Conservation (phyloP, 2,113 vertebrate species). For the Lethenteron camtschaticum region DNA sequence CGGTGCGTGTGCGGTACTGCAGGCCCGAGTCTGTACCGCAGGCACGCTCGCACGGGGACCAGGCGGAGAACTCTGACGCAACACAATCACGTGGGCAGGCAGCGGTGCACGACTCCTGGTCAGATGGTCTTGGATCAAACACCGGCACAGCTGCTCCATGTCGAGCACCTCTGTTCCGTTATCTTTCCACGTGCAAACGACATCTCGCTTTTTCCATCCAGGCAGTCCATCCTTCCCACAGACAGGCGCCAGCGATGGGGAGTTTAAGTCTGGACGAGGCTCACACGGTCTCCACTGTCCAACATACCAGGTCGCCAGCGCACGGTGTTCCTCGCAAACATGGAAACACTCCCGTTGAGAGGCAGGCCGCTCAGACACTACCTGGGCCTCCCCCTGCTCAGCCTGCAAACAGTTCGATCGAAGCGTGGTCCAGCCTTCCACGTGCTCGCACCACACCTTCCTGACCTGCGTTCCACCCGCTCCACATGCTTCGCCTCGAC, state of each 20-base stretch:
- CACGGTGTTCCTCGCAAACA: conserved; percentile 74
- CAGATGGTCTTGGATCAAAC: conserved; percentile 37
- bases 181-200: conserved; percentile 44
- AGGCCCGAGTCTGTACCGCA: conserved; percentile 24
- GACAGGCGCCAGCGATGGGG: conserved; percentile 17
- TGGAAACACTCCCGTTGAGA: conserved; percentile 42
- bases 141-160: conserved; percentile 47
- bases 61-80: conserved; percentile 48
- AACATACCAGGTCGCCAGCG: conserved; percentile 67
- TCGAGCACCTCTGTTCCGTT: conserved; percentile 36
- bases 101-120: conserved; percentile 68
- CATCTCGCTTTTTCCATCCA: conserved; percentile 45
- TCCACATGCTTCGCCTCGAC: conserved; percentile 56
- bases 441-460: conserved; percentile 63
- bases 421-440: conserved; percentile 64
- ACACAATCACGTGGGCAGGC: conserved; percentile 78
- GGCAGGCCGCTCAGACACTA: too few species aligned
- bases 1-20: conserved; percentile 42
- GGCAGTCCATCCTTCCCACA: conserved; percentile 67
- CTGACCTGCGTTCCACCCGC: conserved; percentile 45
- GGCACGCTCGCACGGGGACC: conserved; percentile 44
- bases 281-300: conserved; percentile 52
- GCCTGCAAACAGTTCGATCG: conserved; percentile 43
- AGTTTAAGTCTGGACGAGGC: conserved; percentile 23
- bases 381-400: conserved; percentile 43